Evolutionary conservation across 2,888 invertebrate genomes (phyloP).

Genomic region (Scotopteryx bipunctaria): DNA sequence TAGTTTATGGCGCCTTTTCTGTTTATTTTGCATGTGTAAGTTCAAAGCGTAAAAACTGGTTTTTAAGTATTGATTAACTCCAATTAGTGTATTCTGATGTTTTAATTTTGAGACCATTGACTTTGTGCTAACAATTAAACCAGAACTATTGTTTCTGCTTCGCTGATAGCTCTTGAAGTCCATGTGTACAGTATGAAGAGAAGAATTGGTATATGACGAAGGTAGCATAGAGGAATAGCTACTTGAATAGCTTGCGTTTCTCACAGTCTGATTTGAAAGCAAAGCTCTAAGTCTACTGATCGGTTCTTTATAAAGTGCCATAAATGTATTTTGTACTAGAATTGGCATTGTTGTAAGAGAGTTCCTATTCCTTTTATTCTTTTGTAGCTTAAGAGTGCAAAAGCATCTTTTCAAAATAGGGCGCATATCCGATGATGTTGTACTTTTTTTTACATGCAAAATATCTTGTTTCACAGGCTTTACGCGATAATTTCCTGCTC

Average conservation of each 20-base stretch:
- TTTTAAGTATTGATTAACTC: slow-evolving; percentile 13
- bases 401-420: slow-evolving; percentile 50
- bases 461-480: slow-evolving; percentile 5
- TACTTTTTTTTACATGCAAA: slow-evolving; percentile 34
- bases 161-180: neutral
- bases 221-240: slow-evolving; percentile 10
- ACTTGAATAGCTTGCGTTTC: slow-evolving; percentile 6
- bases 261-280: neutral
- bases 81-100: slow-evolving; percentile 4
- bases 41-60: slow-evolving; percentile 30
- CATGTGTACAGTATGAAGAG: neutral
- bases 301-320: neutral
- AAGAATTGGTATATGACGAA: slow-evolving; percentile 1
- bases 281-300: neutral
- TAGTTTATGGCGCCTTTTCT: slow-evolving; percentile 24
- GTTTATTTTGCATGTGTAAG: slow-evolving; percentile 21
- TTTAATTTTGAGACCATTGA: neutral
- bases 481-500: neutral
- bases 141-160: neutral
- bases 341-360: slow-evolving; percentile 20
- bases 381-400: slow-evolving; percentile 47
- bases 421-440: slow-evolving; percentile 36
- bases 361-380: slow-evolving; percentile 21
- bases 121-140: neutral
- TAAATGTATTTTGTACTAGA: slow-evolving; percentile 5